Evolutionary conservation across 2,888 invertebrate species (phyloP).

Genomic region (Andrena marginata): DNA sequence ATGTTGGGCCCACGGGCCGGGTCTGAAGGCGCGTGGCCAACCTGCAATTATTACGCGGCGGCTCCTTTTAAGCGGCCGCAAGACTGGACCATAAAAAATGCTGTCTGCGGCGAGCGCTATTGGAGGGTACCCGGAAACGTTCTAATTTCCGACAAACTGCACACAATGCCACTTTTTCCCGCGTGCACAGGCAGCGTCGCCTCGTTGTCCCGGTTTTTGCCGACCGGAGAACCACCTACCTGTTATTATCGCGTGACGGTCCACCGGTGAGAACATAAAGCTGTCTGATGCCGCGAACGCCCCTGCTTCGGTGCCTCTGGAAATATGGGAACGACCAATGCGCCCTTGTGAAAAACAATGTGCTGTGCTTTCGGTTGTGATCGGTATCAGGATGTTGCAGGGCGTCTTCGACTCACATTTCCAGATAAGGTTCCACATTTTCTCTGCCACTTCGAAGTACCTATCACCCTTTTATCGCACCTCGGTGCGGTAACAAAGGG

Average conservation of each 20-base stretch:
- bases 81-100: slow-evolving; percentile 57
- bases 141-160: slow-evolving; percentile 74
- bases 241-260: slow-evolving; percentile 78
- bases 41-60: slow-evolving; percentile 61
- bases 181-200: slow-evolving; percentile 27
- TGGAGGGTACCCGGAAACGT: slow-evolving; percentile 65
- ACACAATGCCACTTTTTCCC: slow-evolving; percentile 51
- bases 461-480: background rate
- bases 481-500: background rate
- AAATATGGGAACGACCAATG: slow-evolving; percentile 14
- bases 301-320: background rate
- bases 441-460: background rate
- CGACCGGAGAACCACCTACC: slow-evolving; percentile 56
- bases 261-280: slow-evolving; percentile 71
- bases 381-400: background rate
- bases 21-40: slow-evolving; percentile 55
- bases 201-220: slow-evolving; percentile 70
- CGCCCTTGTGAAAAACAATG: background rate
- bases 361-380: background rate
- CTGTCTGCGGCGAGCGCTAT: slow-evolving; percentile 41
- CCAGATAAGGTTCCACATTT: background rate
- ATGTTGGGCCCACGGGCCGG: background rate
- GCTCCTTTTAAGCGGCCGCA: slow-evolving; percentile 37
- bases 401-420: too few species aligned
- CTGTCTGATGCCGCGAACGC: slow-evolving; percentile 45